Percentiles rank a stretch among this genome's conserved stretches.
Conservation (phyloP, 2,797 vertebrate genomes). For the Sebastes baramenuke region DNA sequence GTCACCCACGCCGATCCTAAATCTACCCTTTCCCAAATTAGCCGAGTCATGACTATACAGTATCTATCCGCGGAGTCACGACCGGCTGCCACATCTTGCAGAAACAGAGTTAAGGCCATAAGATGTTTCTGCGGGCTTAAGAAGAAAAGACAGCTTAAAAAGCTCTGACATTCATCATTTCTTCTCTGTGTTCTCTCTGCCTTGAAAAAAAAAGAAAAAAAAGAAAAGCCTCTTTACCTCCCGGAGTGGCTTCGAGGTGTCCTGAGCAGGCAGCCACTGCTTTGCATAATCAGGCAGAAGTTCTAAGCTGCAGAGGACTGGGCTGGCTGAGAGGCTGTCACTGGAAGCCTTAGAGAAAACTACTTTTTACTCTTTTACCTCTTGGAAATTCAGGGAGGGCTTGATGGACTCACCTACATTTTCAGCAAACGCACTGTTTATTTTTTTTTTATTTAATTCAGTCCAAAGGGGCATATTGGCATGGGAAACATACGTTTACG, state of each 20-base stretch:
- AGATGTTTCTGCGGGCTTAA: conserved; percentile 60
- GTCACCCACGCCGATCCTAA: conserved; percentile 37
- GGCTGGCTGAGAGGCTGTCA: conserved; percentile 48
- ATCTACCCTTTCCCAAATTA: conserved; percentile 58
- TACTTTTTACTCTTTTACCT: conserved; percentile 21
- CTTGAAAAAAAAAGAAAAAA: conserved; percentile 25
- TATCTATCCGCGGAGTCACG: conserved; percentile 38
- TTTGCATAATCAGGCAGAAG: conserved; percentile 77
- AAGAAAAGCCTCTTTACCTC: conserved; percentile 75
- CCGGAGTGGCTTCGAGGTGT: conserved; percentile 71
- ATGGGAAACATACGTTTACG: too few species aligned
- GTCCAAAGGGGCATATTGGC: too few species aligned
- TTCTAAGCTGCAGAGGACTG: conserved; percentile 57
- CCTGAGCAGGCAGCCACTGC: conserved; percentile 64
- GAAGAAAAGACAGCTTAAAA: conserved; percentile 64
- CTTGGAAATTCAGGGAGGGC: neutral
- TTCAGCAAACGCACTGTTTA: neutral
- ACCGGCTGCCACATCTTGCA: conserved; percentile 47
- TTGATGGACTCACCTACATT: conserved; percentile 22
- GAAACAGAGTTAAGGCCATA: conserved; percentile 56
- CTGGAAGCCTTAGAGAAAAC: conserved; percentile 29
- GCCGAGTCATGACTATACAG: conserved; percentile 54
- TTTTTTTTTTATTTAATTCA: too few species aligned
- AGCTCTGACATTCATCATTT: conserved; percentile 69
- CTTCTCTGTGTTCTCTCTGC: conserved; percentile 52